Evolutionary conservation across 2,888 invertebrate genomes (phyloP), one percentile per base, ranked within the genome.

Genomic region (Acanthosepion esculentum): DNA sequence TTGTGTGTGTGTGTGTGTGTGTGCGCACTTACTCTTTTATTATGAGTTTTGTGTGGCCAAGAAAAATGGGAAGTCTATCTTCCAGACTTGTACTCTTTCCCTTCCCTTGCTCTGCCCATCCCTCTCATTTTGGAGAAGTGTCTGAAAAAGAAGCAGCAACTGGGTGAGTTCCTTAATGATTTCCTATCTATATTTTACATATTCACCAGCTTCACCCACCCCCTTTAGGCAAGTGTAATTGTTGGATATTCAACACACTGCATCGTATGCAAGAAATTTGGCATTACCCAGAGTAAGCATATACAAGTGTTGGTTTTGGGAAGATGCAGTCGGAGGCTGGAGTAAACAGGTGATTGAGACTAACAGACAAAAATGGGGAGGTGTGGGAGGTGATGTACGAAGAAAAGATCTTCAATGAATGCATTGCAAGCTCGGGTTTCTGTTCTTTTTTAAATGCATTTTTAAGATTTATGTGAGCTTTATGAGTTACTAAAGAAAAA

Each of bases 91-190:
- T 48, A 29, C 48, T 92, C 48, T 41, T 18, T 53, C 10, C n/a
- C 33, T 26, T 93, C 94, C 18, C 93, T 59, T 53, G 93, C 93
- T 94, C 93, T 94, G 2, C 91, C 94, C 91, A 4, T 94, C 94
- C 91, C 94, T 94, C 59, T 23, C 59, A 59, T 93, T 41, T 91
- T 48, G 41, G 23, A 59, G 23, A 59, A 59, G 59, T 59, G 23
- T 78, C 78, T 29, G n/a, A 92, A 53, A 53, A 92, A 48, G 33
- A 15, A n/a, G 92, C n/a, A n/a, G 78, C 78, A n/a, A n/a, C 15
- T 78, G 78, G 78, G 78, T 78, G n/a, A 78, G 78, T 78, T 78
- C 4, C 78, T 78, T 78, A 78, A 78, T 33, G 78, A 78, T 78
- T 78, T 78, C n/a, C 78, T 33, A 78, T 78, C n/a, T n/a, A 78